Conservation (phyloP, 2,888 invertebrate genomes). For the Drosophila longiperda region DNA sequence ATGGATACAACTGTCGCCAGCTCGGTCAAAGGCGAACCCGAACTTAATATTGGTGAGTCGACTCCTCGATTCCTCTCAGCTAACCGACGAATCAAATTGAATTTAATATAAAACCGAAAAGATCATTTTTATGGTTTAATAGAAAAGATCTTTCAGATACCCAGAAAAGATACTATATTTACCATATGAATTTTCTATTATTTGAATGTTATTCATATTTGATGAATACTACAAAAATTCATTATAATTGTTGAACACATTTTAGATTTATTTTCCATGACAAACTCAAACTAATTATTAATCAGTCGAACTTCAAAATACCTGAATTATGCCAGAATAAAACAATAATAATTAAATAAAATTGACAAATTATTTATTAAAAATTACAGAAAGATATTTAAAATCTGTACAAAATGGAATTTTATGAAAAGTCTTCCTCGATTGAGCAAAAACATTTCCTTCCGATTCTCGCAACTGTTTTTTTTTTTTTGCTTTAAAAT, state of each 20-base stretch:
- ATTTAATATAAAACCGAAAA: no score
- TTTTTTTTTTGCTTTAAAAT: not conserved
- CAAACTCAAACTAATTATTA: not conserved
- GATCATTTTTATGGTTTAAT: not conserved
- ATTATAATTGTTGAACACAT: not conserved
- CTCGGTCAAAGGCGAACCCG: slow-evolving; percentile 85
- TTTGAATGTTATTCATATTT: not conserved
- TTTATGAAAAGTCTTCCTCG: not conserved
- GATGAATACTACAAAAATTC: not conserved
- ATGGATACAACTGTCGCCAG: slow-evolving; percentile 85
- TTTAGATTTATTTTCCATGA: not conserved
- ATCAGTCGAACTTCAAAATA: not conserved
- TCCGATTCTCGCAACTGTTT: not conserved
- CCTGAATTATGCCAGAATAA: not conserved
- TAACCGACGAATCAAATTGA: no score
- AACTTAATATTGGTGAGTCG: slow-evolving; percentile 84
- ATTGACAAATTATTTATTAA: not conserved
- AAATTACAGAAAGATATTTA: not conserved
- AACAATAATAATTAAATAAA: not conserved
- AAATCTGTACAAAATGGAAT: not conserved
- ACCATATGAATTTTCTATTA: not conserved
- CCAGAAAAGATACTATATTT: not conserved
- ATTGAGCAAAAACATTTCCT: not conserved
- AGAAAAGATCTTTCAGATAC: not conserved
- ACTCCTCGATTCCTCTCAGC: not conserved